Evolutionary conservation across 2,888 invertebrate genomes (phyloP).

Genomic region (Platerodrilus igneus): DNA sequence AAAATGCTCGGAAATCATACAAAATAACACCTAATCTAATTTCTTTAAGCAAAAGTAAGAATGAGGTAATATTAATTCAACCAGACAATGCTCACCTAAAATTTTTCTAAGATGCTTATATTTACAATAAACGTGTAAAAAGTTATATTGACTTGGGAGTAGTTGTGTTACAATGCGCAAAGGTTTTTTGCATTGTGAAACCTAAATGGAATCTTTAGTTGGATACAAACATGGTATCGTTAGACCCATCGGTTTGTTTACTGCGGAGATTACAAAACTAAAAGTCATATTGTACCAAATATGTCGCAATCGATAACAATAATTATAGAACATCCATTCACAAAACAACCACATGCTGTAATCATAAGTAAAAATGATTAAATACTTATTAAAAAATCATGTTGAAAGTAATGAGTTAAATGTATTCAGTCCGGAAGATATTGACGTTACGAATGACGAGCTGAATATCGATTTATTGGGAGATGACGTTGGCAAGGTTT

Average conservation of each 20-base stretch:
- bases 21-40: neutral
- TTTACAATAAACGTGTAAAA: constrained; percentile 10
- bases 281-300: constrained; percentile 25
- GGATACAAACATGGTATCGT: constrained; percentile 26
- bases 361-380: constrained; percentile 21
- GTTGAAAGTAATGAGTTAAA: constrained; percentile 14
- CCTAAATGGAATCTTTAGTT: constrained; percentile 16
- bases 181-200: constrained; percentile 14
- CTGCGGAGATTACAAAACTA: constrained; percentile 7
- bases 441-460: constrained; percentile 2
- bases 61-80: no score
- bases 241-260: constrained; percentile 15
- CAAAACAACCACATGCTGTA: constrained; percentile 24
- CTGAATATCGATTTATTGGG: constrained; percentile 8
- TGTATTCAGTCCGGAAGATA: constrained; percentile 4
- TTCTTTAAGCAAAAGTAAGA: no score
- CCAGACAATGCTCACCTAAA: constrained; percentile 11
- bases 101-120: constrained; percentile 12
- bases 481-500: neutral
- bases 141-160: constrained; percentile 9
- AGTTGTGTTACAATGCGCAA: constrained; percentile 12
- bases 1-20: no score
- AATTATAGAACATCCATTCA: constrained; percentile 30
- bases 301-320: constrained; percentile 25
- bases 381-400: constrained; percentile 15